Base-by-base conservation (phyloP, 2,888 invertebrate species). In the Cerastoderma edule region DNA sequence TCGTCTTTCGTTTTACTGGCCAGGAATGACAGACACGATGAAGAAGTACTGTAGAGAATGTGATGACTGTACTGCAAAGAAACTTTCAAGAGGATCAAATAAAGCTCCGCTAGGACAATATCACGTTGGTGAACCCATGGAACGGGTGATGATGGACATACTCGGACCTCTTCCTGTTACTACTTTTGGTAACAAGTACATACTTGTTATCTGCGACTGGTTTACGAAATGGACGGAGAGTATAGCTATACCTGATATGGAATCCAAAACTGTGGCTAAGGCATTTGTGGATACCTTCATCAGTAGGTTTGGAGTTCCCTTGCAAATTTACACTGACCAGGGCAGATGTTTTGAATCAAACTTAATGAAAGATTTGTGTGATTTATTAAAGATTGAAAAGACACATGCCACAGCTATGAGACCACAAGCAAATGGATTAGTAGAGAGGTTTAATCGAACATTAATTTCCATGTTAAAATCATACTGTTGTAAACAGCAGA, bases 381-480 rank as follows among this genome's bases (percentile, higher is more conserved):
- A 60, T 22, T 27, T 83, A 1, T 44, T 80, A 5, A 16, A 53
- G 0, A 83, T 83, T 30, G 60, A 78, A 8, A 83, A 80, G 39
- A 73, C 72, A 2, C 44, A 64, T 19, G 68, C 76, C 2, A 76
- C 71, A 1, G 35, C 63, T 53, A 63, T 67, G 54, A 28, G 72
- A n/a, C 75, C 74, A 33, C 75, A 75, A 32, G 68, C 75, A 16
- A 78, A 80, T 63, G 77, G 72, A 13, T 35, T 50, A 39, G 76
- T 80, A 0, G 78, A 80, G 39, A 32, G 80, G 2, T 82, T 79
- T 35, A 82, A 82, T 44, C 56, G 76, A 2, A 82, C 78, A 0
- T 69, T 82, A 16, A 28, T 33, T 2, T 28, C 64, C 2, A 76
- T 75, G 73, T 28, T 75, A 4, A 68, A 56, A 6, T 56, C 69